Evolutionary conservation across 2,113 vertebrate species (phyloP), one percentile per base, ranked within the genome.

Genomic region (Vulpes ferrilata): DNA sequence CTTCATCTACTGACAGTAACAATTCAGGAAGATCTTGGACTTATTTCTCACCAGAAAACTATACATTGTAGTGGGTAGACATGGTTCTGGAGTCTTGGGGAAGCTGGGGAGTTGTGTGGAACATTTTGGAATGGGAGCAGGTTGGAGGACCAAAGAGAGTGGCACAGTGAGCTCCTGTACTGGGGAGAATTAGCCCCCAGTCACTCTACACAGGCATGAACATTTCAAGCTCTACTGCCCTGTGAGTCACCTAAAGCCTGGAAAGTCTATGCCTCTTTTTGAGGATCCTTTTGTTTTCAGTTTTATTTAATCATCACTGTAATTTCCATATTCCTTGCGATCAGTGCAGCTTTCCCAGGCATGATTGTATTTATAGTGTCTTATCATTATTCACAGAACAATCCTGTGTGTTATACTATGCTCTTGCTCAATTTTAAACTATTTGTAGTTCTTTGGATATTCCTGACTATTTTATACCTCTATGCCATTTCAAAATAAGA

Each of bases 401-500:
- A 60, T 73, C 8, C 25, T 25, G 7, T 79, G 32, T 67, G 38
- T 80, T 43, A 13, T 5, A 2, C 35, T 55, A 13, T 7, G 11
- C 7, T 38, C 2, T 13, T 6, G 86, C 17, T 65, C 32, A 19
- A 25, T 60, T 93, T 60, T 83, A 83, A 94, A 48, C 12, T 80
- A 59, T 71, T 74, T 80, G 51, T 71, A 67, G 55, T 74, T 76
- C 16, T 53, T 5, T 59, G 60, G 1, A n/a, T n/a, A 92, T 59
- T 51, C 2, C 12, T 74, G 79, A 73, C 16, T 55, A 38, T 65
- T 53, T 94, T 67, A 38, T 93, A 35, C 48, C 20, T 60, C 71
- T 12, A 23, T 69, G 51, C 32, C 59, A 48, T 90, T 96, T 79
- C n/a, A 93, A 90, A 93, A 19, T 82, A 91, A 60, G 53, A 87